Evolutionary conservation across 2,888 invertebrate genomes (phyloP), one percentile per base, ranked within the genome.

Genomic region (Drosophila ustulata): DNA sequence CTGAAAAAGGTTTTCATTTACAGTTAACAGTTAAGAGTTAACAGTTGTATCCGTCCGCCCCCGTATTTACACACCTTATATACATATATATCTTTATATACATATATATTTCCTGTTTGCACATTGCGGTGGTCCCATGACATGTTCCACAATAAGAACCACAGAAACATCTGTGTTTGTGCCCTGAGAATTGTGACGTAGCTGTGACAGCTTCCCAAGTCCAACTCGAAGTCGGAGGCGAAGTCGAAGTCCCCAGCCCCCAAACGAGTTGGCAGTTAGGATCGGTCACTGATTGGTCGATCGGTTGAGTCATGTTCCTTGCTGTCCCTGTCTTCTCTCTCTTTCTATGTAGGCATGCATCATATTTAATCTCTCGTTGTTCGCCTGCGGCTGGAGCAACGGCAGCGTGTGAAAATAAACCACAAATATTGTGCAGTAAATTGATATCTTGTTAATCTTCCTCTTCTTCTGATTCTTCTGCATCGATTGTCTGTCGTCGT

Each of bases 331-430:
- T 32, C 43, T n/a, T 34, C 11, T 5, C 45, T n/a, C 56, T 32
- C 43, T 9, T 8, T 26, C 34, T 52, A 18, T 37, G 30, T 8
- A 43, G 30, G 61, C 73, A 68, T 76, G 75, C 78, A 76, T 74
- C 78, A 76, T 66, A 69, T 78, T 76, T 66, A 74, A 78, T 66
- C 69, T 71, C n/a, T 61, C 28, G 66, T 51, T 50, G 58, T 8
- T 34, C 43, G 49, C 49, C 66, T 67, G 67, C 25, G 65, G 65
- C 13, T 58, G 39, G 30, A 34, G 64, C 34, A n/a, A 25, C 43
- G 62, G 59, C 66, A 72, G 70, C 82, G 82, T 87, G 82, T 73
- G 82, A 82, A 82, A 82, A 79, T 67, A 73, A 69, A 67, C 58
- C 71, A 69, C 66, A 78, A 75, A 75, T 68, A 68, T 73, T 73